Evolutionary conservation across 2,113 vertebrate genomes (phyloP).

Genomic region (Limanda limanda): DNA sequence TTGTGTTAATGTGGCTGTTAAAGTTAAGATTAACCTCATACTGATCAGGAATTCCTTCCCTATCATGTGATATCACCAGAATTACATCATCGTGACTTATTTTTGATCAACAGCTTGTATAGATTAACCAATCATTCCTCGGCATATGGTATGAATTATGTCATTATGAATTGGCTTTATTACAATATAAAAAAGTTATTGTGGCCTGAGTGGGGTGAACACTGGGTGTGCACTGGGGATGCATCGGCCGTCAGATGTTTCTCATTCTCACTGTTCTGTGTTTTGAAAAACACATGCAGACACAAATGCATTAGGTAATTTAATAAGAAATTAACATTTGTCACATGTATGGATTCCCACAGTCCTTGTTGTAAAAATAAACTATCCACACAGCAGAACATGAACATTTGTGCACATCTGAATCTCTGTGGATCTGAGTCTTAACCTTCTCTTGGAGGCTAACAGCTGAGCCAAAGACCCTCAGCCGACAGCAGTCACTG

Average conservation of each 20-base stretch:
- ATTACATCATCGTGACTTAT: too few relatives aligned
- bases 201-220: neutral
- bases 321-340: neutral
- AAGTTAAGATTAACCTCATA: too few relatives aligned
- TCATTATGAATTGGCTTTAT: too few relatives aligned
- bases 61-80: too few relatives aligned
- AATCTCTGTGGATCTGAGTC: conserved; percentile 38
- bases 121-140: too few relatives aligned
- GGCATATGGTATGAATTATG: too few relatives aligned
- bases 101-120: too few relatives aligned
- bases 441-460: conserved; percentile 32
- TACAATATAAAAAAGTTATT: too few relatives aligned
- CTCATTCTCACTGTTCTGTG: too few relatives aligned
- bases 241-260: neutral
- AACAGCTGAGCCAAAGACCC: neutral
- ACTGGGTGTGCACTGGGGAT: neutral
- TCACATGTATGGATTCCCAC: neutral
- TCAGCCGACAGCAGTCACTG: conserved; percentile 53
- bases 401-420: neutral
- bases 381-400: neutral
- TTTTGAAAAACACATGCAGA: neutral
- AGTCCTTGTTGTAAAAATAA: neutral
- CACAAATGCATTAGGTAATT: neutral
- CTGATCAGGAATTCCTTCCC: too few relatives aligned
- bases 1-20: too few relatives aligned